Percentiles rank a stretch among this genome's conserved stretches.
Evolutionary conservation across 2,888 invertebrate species (phyloP).

Genomic region (Eupithecia subfuscata): DNA sequence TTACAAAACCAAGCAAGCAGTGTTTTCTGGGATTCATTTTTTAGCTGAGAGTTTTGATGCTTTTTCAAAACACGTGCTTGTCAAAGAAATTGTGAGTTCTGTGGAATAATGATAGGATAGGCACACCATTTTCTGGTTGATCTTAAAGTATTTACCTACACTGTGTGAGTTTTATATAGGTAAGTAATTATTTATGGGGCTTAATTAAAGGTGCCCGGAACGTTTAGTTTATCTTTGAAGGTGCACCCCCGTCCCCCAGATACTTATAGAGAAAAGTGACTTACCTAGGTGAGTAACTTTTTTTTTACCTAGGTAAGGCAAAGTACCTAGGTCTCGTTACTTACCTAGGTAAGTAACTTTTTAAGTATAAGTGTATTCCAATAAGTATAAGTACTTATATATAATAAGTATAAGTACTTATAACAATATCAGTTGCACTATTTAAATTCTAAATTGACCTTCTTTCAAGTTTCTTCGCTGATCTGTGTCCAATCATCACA

Average conservation of each 20-base stretch:
- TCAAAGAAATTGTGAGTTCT: neutral
- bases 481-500: constrained; percentile 70
- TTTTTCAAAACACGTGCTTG: neutral
- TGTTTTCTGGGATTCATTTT: neutral
- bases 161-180: too few relatives aligned
- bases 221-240: too few relatives aligned
- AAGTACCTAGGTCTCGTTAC: too few relatives aligned
- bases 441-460: neutral
- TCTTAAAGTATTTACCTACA: neutral
- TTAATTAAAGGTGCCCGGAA: too few relatives aligned
- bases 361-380: too few relatives aligned
- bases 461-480: neutral
- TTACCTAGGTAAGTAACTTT: too few relatives aligned
- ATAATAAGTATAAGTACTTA: neutral
- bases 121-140: neutral
- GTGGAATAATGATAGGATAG: neutral
- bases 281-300: too few relatives aligned
- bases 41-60: neutral
- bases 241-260: too few relatives aligned
- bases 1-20: neutral
- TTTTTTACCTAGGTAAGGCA: too few relatives aligned
- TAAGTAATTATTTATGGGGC: too few relatives aligned
- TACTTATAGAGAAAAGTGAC: too few relatives aligned
- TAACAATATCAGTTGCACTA: neutral
- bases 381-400: too few relatives aligned